Percentiles rank a stretch among this genome's conserved stretches.
These are phyloP conservation scores for Sminthurides bifidus DNA, from an alignment of 1,140 invertebrate genomes.

Conservation along the genomic window DNA sequence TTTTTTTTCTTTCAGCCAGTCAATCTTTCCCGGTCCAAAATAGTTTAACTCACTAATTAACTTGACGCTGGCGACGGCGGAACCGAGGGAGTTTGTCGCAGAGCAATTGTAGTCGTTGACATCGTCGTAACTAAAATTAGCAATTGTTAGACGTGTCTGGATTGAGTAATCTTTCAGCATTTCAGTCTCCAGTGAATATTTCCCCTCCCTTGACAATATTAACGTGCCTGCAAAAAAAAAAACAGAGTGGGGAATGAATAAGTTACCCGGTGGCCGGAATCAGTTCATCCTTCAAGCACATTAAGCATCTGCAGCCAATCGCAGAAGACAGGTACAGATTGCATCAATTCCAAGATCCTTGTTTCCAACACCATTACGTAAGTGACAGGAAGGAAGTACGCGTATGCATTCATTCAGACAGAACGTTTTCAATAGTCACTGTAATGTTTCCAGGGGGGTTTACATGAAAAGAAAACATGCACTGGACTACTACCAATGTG, in stretches of 20 bases:
- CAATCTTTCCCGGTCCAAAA: not conserved
- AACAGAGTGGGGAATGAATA: not conserved
- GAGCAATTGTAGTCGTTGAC: slow-evolving; percentile 43
- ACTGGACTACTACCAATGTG: no score
- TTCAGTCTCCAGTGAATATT: slow-evolving; percentile 31
- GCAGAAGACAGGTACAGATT: no score
- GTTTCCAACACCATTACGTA: no score
- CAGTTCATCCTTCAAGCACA: not conserved
- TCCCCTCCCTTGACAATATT: slow-evolving; percentile 33
- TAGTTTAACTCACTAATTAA: slow-evolving; percentile 38
- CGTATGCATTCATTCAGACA: not conserved
- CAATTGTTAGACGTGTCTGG: slow-evolving; percentile 39
- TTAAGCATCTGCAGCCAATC: no score
- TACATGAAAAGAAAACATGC: not conserved
- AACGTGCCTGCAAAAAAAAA: slow-evolving; percentile 31
- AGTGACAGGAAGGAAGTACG: no score
- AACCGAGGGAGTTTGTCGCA: slow-evolving; percentile 41
- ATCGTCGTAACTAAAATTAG: slow-evolving; percentile 38
- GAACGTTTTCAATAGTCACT: not conserved
- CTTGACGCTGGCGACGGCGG: slow-evolving; percentile 38
- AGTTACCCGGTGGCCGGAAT: not conserved
- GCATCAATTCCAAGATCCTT: no score
- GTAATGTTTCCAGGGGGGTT: not conserved
- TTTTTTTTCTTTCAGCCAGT: not conserved
- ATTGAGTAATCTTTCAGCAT: slow-evolving; percentile 34